Evolutionary conservation across 2,113 vertebrate genomes (phyloP).

Genomic region (Thinocorus orbignyianus): DNA sequence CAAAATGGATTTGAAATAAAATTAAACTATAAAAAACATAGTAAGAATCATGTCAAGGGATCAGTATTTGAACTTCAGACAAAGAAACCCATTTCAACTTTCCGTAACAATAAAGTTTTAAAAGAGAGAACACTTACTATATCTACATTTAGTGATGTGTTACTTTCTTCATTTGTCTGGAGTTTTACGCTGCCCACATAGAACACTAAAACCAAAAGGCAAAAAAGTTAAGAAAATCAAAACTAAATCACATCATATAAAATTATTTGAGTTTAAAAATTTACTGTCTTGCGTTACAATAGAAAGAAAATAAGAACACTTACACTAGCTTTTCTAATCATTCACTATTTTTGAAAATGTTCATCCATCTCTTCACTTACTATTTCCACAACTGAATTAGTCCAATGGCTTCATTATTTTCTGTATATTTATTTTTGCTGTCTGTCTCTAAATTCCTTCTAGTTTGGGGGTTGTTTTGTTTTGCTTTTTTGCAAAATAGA

Average conservation of each 20-base stretch:
- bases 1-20: background rate
- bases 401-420: background rate
- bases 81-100: background rate
- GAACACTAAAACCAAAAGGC: conserved; percentile 69
- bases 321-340: background rate
- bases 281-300: background rate
- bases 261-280: background rate
- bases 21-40: background rate
- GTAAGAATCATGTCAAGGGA: background rate
- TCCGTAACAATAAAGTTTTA: background rate
- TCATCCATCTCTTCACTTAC: background rate
- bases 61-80: background rate
- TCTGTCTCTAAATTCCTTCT: background rate
- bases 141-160: conserved; percentile 52
- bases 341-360: background rate
- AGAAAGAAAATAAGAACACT: background rate
- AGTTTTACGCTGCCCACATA: conserved; percentile 71
- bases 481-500: background rate
- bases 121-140: conserved; percentile 67
- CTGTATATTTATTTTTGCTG: background rate
- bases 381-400: background rate
- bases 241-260: background rate
- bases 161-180: conserved; percentile 51
- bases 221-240: background rate
- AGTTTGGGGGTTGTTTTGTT: background rate